These are phyloP conservation scores for Coracopsis vasa DNA, from an alignment of 2,113 vertebrate genomes.

Conservation along the genomic window DNA sequence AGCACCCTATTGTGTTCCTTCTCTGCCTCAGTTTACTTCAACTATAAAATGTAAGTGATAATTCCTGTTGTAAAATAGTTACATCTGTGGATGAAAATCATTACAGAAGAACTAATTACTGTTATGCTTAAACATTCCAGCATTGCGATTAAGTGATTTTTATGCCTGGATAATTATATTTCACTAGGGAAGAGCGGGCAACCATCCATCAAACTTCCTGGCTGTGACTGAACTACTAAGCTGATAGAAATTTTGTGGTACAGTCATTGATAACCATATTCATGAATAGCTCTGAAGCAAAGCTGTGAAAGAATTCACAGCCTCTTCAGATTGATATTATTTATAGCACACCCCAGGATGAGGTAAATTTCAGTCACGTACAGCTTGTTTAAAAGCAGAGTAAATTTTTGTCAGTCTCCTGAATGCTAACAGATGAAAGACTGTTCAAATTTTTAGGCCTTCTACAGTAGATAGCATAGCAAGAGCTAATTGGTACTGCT, in stretches of 20 bases:
- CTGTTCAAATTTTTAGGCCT: slow-evolving; percentile 60
- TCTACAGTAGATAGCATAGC: slow-evolving; percentile 47
- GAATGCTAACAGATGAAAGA: slow-evolving; percentile 72
- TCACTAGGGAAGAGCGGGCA: slow-evolving; percentile 15
- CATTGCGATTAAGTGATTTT: slow-evolving; percentile 1
- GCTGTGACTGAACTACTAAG: slow-evolving; percentile 66
- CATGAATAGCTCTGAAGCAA: slow-evolving; percentile 76
- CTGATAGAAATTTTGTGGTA: slow-evolving; percentile 49
- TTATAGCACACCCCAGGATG: slow-evolving; percentile 67
- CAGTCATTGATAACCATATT: slow-evolving; percentile 74
- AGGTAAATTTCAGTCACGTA: slow-evolving; percentile 73
- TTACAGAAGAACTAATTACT: slow-evolving; percentile 27
- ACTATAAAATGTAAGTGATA: slow-evolving; percentile 6
- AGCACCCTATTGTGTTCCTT: background rate
- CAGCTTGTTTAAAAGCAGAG: slow-evolving; percentile 68
- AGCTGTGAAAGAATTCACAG: slow-evolving; percentile 74
- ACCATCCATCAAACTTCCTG: slow-evolving; percentile 66
- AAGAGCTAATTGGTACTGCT: slow-evolving; percentile 67
- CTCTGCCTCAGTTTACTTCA: slow-evolving; percentile 38
- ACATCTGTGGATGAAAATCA: slow-evolving; percentile 16
- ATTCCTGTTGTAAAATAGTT: slow-evolving; percentile 30
- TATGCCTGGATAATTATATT: slow-evolving; percentile 45
- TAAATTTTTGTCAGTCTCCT: slow-evolving; percentile 75
- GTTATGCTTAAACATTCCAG: slow-evolving; percentile 23
- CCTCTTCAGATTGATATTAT: slow-evolving; percentile 70